Evolutionary conservation across 2,797 vertebrate genomes (phyloP), one percentile per base, ranked within the genome.

Genomic region (Phoeniculus purpureus): DNA sequence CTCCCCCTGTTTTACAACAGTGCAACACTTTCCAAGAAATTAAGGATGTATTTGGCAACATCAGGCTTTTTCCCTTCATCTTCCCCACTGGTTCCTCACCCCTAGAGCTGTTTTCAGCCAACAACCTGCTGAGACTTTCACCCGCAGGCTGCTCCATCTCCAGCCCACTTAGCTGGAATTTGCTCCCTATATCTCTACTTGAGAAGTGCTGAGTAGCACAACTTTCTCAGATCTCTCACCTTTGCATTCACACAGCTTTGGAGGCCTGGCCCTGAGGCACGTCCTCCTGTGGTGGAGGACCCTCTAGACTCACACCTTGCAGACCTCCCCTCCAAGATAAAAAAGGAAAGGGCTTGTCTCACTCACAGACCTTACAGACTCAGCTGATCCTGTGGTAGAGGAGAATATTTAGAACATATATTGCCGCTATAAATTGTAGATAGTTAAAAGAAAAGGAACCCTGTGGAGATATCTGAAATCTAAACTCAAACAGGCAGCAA

Each of bases 401-500:
- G n/a, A 78, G 87, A 80, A 81, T 45, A 87, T 47, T 45, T 62
- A 89, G 45, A 76, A 85, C 52, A 86, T 31, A 55, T 51, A 79
- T 43, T 81, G n/a, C 29, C 73, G n/a, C 37, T 74, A 95, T 82
- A 83, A 87, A 89, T 48, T 87, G 32, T 81, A 68, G 25, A 68
- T 26, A 83, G 67, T 82, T 85, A 87, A 81, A 91, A 81, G 60
- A 90, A 94, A 89, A 89, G 58, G 20, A 87, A 87, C 12, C 74
- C 80, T 29, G 15, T 71, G 45, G 91, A 93, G 91, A 84, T 79
- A 91, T 81, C 52, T 81, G 60, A 91, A 94, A 94, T 86, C 43
- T 92, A 78, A 93, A 87, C 34, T 83, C 77, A 79, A 77, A 83
- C 50, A 90, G 70, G 58, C 91, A 89, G 74, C 52, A 91, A 88